phyloP scores from a whole-genome alignment of 2,888 invertebrate genomes.

The Aphidius colemani region DNA sequence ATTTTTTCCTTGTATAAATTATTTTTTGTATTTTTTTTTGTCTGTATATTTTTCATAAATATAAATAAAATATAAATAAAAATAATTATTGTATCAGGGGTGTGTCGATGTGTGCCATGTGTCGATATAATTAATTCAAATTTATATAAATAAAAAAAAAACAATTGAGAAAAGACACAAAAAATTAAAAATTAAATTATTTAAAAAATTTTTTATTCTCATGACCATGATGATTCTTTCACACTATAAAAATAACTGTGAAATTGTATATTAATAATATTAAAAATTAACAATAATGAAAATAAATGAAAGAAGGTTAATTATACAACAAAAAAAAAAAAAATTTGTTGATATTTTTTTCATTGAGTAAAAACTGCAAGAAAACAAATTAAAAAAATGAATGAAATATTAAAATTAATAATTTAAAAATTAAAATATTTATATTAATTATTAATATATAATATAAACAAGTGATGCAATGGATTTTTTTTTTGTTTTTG shows the following conservation, averaged over 20 bases:
- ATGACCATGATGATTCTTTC: conserved; percentile 41
- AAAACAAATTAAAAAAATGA: conserved; percentile 20
- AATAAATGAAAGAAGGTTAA: neutral
- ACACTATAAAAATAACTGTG: conserved; percentile 50
- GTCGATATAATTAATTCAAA: conserved; percentile 1
- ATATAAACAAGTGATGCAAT: conserved; percentile 53
- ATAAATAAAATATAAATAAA: no score
- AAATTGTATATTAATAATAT: conserved; percentile 46
- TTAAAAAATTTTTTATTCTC: conserved; percentile 26
- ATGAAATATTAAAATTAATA: conserved; percentile 26
- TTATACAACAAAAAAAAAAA: conserved; percentile 13
- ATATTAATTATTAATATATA: conserved; percentile 26
- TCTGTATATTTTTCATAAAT: no score
- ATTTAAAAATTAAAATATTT: neutral
- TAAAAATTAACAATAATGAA: conserved; percentile 36
- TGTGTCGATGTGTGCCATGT: conserved; percentile 21
- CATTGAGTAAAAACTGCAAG: conserved; percentile 46
- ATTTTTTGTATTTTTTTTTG: neutral
- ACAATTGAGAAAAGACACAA: conserved; percentile 19
- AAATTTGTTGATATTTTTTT: conserved; percentile 44
- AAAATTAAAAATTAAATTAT: neutral
- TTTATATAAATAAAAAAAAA: conserved; percentile 16
- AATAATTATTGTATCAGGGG: conserved; percentile 23
- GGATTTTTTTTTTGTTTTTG: conserved; percentile 54
- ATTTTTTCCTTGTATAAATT: neutral